Percentiles rank a stretch among this genome's conserved stretches.
These are phyloP conservation scores for Taurulus bubalis DNA, from an alignment of 2,113 vertebrate genomes.

Conservation along the genomic window DNA sequence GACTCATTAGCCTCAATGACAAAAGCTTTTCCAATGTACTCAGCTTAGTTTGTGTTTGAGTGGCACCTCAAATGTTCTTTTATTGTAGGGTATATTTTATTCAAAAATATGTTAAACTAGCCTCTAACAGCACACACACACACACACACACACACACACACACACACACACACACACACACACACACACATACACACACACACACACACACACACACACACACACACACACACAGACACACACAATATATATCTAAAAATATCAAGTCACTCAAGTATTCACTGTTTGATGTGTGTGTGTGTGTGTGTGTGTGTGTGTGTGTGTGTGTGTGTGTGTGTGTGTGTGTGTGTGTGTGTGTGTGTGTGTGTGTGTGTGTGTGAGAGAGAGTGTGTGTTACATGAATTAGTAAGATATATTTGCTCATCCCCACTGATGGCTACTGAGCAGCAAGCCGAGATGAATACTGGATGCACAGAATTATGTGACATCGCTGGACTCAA, in stretches of 20 bases:
- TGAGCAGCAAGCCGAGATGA: slow-evolving; percentile 1
- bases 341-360: background rate
- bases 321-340: background rate
- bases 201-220: background rate
- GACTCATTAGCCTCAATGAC: background rate
- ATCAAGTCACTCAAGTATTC: background rate
- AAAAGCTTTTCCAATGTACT: background rate
- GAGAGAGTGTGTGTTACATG: slow-evolving; percentile 4
- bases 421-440: slow-evolving; percentile 16
- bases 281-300: background rate
- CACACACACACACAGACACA: slow-evolving; percentile 1
- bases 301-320: background rate
- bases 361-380: background rate
- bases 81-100: background rate
- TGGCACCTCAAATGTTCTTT: background rate
- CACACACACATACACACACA: background rate
- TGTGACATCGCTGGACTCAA: slow-evolving; percentile 5
- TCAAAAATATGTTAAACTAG: background rate
- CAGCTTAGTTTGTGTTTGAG: background rate
- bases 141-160: no score
- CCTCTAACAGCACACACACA: background rate
- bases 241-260: no score
- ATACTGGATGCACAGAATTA: background rate
- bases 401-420: background rate
- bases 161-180: background rate